Conservation (phyloP, 2,888 invertebrate genomes). For the Subacronicta megacephala region DNA sequence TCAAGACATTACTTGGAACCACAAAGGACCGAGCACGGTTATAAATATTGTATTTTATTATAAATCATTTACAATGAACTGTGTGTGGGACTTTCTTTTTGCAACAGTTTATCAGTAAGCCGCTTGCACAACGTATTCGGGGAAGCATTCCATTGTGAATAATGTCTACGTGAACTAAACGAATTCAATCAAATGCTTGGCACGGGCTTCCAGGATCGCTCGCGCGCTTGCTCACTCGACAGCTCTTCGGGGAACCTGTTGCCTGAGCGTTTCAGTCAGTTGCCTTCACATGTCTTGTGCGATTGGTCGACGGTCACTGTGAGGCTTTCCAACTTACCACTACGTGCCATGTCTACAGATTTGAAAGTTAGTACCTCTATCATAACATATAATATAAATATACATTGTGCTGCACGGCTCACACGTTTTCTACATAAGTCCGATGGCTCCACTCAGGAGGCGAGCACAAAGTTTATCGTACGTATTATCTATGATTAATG, state of each 20-base stretch:
- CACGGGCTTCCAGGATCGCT: conserved; percentile 77
- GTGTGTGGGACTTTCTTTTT: conserved; percentile 59
- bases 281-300: conserved; percentile 57
- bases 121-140: conserved; percentile 76
- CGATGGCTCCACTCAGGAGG: conserved; percentile 33
- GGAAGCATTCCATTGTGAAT: conserved; percentile 71
- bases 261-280: conserved; percentile 64
- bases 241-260: conserved; percentile 68
- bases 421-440: conserved; percentile 37
- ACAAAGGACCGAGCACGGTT: conserved; percentile 16
- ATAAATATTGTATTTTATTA: conserved; percentile 36
- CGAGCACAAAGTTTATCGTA: conserved; percentile 45
- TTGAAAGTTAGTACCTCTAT: conserved; percentile 64
- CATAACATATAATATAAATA: conserved; percentile 54
- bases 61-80: conserved; percentile 40
- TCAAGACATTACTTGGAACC: conserved; percentile 15
- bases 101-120: conserved; percentile 67
- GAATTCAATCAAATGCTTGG: conserved; percentile 83
- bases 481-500: conserved; percentile 60
- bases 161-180: conserved; percentile 70
- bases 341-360: conserved; percentile 57
- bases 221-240: conserved; percentile 64
- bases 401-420: conserved; percentile 15
- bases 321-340: conserved; percentile 44
- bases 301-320: conserved; percentile 51